phyloP scores from a whole-genome alignment of 2,113 vertebrate genomes.

The Brachyhypopomus gauderio region DNA sequence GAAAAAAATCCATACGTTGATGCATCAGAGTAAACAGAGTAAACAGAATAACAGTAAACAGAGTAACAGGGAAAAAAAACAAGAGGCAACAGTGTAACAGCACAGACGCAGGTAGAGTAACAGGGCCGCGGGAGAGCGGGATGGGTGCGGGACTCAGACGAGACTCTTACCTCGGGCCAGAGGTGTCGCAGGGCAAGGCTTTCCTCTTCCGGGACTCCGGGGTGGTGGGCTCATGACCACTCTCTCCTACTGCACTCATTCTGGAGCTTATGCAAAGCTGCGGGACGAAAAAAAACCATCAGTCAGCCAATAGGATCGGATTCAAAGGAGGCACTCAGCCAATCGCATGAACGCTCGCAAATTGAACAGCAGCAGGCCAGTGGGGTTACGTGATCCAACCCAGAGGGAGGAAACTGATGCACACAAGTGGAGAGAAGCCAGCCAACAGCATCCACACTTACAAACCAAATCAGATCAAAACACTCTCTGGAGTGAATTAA shows the following conservation, averaged over 20 bases:
- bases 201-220: slow-evolving; percentile 92
- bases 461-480: not conserved
- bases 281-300: slow-evolving; percentile 28
- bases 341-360: not conserved
- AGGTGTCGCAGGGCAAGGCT: slow-evolving; percentile 87
- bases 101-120: too few relatives aligned
- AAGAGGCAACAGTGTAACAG: not conserved
- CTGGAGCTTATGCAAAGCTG: slow-evolving; percentile 85
- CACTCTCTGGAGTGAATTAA: not conserved
- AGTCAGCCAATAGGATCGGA: not conserved
- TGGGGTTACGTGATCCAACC: not conserved
- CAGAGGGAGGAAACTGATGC: not conserved
- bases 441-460: not conserved
- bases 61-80: not conserved
- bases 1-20: not conserved
- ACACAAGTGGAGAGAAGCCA: not conserved
- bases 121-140: too few relatives aligned
- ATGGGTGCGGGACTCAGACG: too few relatives aligned
- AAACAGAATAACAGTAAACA: not conserved
- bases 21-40: not conserved
- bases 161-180: slow-evolving; percentile 82
- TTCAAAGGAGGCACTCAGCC: not conserved
- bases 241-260: slow-evolving; percentile 95
- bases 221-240: slow-evolving; percentile 83
- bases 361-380: not conserved